These are phyloP conservation scores for Gulo gulo DNA, from an alignment of 2,113 vertebrate species.

Conservation along the genomic window DNA sequence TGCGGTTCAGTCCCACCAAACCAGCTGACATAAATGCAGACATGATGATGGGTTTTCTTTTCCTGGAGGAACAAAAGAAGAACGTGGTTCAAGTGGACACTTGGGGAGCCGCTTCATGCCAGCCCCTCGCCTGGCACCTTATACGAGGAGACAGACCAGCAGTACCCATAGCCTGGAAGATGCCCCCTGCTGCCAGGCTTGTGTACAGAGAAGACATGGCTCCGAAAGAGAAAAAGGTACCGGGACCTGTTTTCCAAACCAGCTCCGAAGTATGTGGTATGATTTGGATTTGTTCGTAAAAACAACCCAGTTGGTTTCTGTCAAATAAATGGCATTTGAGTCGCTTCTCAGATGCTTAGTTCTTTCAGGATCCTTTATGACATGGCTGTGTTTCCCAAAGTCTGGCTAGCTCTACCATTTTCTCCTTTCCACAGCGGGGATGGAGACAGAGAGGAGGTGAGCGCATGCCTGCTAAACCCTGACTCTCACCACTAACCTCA, in stretches of 20 bases:
- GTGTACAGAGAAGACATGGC: fast-evolving
- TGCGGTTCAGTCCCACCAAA: background rate
- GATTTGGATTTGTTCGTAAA: slow-evolving; percentile 76
- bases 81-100: background rate
- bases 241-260: background rate
- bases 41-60: background rate
- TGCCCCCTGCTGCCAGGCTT: background rate
- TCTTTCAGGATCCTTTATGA: slow-evolving; percentile 50
- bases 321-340: slow-evolving; percentile 65
- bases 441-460: background rate
- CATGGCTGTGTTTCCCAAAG: slow-evolving; percentile 36
- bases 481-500: slow-evolving; percentile 29
- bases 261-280: slow-evolving; percentile 44
- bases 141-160: background rate
- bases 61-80: background rate
- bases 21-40: background rate
- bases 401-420: slow-evolving; percentile 29
- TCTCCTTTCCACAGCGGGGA: background rate
- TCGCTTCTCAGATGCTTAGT: slow-evolving; percentile 54
- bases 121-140: background rate
- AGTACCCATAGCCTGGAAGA: background rate
- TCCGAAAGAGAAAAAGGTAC: background rate
- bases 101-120: no score
- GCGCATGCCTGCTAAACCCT: background rate
- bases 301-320: slow-evolving; percentile 72